phyloP scores from a whole-genome alignment of 2,888 invertebrate species.

The Spialia ferax region DNA sequence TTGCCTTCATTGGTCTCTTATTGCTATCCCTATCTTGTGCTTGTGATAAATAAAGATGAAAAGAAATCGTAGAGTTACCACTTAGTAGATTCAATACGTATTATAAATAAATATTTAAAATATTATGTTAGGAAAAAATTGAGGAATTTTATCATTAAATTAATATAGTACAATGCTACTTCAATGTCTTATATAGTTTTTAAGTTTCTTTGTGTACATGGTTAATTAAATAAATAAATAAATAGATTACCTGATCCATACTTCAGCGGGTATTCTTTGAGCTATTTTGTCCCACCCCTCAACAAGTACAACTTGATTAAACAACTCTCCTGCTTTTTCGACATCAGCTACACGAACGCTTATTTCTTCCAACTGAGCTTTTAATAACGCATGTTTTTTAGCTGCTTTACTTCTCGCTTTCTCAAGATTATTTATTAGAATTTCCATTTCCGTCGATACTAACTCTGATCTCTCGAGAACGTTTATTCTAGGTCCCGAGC shows the following conservation, averaged over 20 bases:
- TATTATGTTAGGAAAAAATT: too few relatives aligned
- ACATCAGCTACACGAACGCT: conserved; percentile 80
- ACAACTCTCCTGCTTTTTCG: conserved; percentile 74
- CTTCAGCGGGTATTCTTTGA: conserved; percentile 88
- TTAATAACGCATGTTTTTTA: conserved; percentile 70
- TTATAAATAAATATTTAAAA: too few relatives aligned
- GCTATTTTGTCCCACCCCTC: conserved; percentile 86
- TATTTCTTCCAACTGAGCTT: conserved; percentile 86
- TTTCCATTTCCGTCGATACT: conserved; percentile 79
- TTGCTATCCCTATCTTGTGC: too few relatives aligned
- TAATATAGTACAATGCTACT: too few relatives aligned
- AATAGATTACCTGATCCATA: conserved; percentile 68
- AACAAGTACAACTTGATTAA: conserved; percentile 82
- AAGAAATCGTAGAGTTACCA: too few relatives aligned
- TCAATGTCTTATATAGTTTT: too few relatives aligned
- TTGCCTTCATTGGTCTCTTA: background rate
- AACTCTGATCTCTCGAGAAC: conserved; percentile 82
- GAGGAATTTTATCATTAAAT: too few relatives aligned
- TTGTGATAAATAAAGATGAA: too few relatives aligned
- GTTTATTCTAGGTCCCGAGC: conserved; percentile 76
- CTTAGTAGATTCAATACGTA: too few relatives aligned
- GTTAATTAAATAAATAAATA: too few relatives aligned
- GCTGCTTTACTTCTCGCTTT: conserved; percentile 62
- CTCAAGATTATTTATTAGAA: conserved; percentile 64
- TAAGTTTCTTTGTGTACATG: too few relatives aligned